A percentile compares a stretch with the other conserved stretches of the same genome.
Conservation (phyloP, 2,888 invertebrate genomes). For the Margaritifera margaritifera region DNA sequence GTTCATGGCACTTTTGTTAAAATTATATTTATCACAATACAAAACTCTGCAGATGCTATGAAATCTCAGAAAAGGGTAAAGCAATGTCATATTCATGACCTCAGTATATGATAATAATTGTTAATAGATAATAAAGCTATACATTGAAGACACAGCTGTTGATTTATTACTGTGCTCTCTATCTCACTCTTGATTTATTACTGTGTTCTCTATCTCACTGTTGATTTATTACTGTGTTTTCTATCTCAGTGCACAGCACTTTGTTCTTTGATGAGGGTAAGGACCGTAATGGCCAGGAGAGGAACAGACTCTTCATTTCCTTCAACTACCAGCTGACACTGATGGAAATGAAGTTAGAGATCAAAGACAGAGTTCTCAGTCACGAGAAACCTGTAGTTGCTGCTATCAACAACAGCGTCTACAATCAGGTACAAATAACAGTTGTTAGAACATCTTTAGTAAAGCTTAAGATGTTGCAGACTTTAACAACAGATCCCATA, state of each 20-base stretch:
- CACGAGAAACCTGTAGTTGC: constrained; percentile 71
- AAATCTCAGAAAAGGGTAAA: too few relatives aligned
- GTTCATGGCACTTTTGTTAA: too few relatives aligned
- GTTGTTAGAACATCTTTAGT: too few relatives aligned
- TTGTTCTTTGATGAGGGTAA: constrained; percentile 69
- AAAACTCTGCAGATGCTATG: too few relatives aligned
- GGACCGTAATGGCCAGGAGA: constrained; percentile 52
- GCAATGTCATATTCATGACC: too few relatives aligned
- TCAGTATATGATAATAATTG: too few relatives aligned
- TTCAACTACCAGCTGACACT: constrained; percentile 71
- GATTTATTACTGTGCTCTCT: background rate
- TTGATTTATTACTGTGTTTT: background rate
- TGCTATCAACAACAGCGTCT: constrained; percentile 67
- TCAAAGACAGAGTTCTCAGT: constrained; percentile 67
- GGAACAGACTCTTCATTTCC: constrained; percentile 69
- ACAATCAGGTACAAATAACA: constrained; percentile 66
- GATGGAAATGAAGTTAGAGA: constrained; percentile 72
- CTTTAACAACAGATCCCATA: too few relatives aligned
- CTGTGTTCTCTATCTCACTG: background rate
- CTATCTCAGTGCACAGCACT: constrained; percentile 59
- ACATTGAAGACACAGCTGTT: background rate
- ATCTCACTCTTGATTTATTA: background rate
- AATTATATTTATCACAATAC: too few relatives aligned
- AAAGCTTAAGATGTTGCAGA: too few relatives aligned
- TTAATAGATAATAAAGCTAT: too few relatives aligned